Conservation (phyloP, 2,113 vertebrate genomes). For the Phaetusa simplex region DNA sequence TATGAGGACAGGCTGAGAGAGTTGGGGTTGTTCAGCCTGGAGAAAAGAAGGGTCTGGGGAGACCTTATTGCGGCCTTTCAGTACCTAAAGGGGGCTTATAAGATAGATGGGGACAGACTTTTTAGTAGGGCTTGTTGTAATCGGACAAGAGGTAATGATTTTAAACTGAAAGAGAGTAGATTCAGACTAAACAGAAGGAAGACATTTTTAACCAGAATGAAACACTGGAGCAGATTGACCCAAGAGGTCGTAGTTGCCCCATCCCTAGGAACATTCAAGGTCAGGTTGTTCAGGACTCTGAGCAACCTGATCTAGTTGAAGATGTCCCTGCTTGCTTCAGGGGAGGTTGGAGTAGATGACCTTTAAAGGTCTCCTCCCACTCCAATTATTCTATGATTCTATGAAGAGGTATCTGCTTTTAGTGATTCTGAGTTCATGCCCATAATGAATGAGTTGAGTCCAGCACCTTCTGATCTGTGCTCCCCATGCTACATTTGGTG, state of each 20-base stretch:
- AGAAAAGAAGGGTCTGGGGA: neutral
- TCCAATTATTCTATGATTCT: neutral
- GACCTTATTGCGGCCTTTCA: neutral
- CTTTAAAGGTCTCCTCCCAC: neutral
- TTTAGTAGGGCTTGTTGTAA: neutral
- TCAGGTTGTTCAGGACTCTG: neutral
- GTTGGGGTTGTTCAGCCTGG: neutral
- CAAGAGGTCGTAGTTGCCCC: neutral
- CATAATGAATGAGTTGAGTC: neutral
- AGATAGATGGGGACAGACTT: neutral
- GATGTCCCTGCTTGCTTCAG: neutral
- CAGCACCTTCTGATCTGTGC: neutral
- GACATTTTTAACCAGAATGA: neutral
- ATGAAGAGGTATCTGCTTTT: neutral
- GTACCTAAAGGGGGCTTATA: neutral
- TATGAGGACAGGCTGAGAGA: neutral
- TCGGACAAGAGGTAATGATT: neutral
- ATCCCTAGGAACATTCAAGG: neutral
- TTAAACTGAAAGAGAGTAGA: neutral
- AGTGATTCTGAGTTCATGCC: neutral
- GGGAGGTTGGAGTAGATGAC: neutral
- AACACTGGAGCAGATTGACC: neutral
- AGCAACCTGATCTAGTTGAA: neutral
- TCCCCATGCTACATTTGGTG: neutral
- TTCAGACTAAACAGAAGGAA: neutral